Base-by-base conservation (phyloP, 2,888 invertebrate species). In the Cataglyphis rosenhaueri region DNA sequence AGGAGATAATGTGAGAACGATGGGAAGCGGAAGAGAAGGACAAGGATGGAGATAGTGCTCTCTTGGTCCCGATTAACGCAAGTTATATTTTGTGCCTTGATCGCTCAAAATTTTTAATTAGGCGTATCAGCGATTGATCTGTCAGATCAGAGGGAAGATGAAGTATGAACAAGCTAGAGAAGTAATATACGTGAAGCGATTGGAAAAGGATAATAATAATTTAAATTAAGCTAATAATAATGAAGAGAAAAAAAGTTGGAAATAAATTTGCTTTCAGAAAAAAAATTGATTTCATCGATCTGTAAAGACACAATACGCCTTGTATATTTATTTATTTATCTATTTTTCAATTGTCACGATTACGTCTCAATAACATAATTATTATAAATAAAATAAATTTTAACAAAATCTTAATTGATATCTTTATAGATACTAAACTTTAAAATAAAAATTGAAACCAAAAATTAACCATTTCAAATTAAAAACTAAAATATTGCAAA, bases 1-100 rank as follows among this genome's bases (percentile, higher is more conserved):
- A 78, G 9, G 8, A 68, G 29, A 61, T 38, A n/a, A 59, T n/a
- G 25, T 9, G 25, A 48, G 65, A 73, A 61, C 18, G 44, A 62
- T 44, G 21, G 15, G 18, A 66, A 75, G 12, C 18, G 64, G 68
- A 73, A 83, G 75, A 75, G 75, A 74, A 32, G 10, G 18, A 9
- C 10, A 21, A 44, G 25, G 21, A 29, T 2, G n/a, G 48, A 66
- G 12, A 29, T 35, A 75, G 21, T 76, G 29, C 66, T 70, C 79
- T 84, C 81, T 85, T 85, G 86, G 84, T 89, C 87, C 89, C 91
- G 91, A 92, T 92, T 92, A 92, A 91, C 91, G 90, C 85, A 85
- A 86, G 90, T 91, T 91, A 91, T 91, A 92, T 89, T 89, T 92
- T 90, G 41, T 78, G 21, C 78, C 78, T 70, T 78, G 57, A 78